These are phyloP conservation scores for Corella eumyota DNA, from an alignment of 23 tunicate species.

Conservation along the genomic window DNA sequence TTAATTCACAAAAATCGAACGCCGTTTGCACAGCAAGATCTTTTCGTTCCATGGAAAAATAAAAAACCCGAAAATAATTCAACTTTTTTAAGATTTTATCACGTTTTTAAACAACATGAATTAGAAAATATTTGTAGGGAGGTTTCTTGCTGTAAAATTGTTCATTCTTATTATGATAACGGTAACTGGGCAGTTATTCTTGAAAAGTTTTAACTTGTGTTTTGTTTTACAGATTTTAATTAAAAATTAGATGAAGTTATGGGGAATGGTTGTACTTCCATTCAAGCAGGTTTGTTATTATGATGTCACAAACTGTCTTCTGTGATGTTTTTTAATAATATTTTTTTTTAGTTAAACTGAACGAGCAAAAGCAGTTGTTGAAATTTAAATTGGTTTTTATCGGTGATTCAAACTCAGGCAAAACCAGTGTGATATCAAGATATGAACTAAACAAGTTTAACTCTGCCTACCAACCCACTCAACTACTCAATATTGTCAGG, in stretches of 20 bases:
- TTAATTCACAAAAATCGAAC: slow-evolving; percentile 77
- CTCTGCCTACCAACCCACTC: slow-evolving; percentile 32
- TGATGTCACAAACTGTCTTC: too few relatives aligned
- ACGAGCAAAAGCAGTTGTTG: slow-evolving; percentile 16
- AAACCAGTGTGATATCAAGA: slow-evolving; percentile 47
- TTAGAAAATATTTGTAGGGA: slow-evolving; percentile 30
- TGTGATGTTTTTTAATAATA: too few relatives aligned
- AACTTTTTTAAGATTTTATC: slow-evolving; percentile 77
- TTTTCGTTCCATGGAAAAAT: slow-evolving; percentile 91
- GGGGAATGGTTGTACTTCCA: slow-evolving; percentile 47
- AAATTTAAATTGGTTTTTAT: slow-evolving; percentile 60
- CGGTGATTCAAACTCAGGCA: slow-evolving; percentile 51
- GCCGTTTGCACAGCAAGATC: slow-evolving; percentile 61
- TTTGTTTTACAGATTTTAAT: too few relatives aligned
- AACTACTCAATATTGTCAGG: slow-evolving; percentile 54
- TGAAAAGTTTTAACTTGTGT: slow-evolving; percentile 1
- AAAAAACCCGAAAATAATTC: slow-evolving; percentile 1
- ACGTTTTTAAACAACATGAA: slow-evolving; percentile 83
- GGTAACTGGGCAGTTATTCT: slow-evolving; percentile 90
- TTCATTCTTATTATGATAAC: slow-evolving; percentile 82
- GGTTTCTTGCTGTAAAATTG: slow-evolving; percentile 7
- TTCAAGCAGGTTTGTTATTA: slow-evolving; percentile 20
- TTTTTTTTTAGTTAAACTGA: slow-evolving; percentile 13
- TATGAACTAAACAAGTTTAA: slow-evolving; percentile 29
- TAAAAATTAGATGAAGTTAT: too few relatives aligned